Base-by-base conservation (phyloP, 35 echinoderm and acorn worm species). In the Holothuria glaberrima region DNA sequence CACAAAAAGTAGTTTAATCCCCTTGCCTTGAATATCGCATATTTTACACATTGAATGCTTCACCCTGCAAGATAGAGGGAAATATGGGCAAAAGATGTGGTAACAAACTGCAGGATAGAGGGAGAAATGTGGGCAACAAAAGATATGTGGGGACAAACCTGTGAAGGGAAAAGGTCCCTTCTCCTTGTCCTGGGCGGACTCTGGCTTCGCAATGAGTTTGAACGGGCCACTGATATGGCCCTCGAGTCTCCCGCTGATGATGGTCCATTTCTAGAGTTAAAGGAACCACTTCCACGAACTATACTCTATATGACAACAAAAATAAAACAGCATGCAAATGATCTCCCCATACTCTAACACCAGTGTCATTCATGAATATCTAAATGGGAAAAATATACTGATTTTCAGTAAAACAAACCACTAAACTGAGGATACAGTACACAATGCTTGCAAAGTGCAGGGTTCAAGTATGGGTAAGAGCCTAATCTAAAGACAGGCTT, bases 221-320 rank as follows among this genome's bases (percentile, higher is more conserved):
- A 98, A 32, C 96, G 65, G 18, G 96, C 96, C 56, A 98, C 96
- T 68, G 93, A 94, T 30, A 98, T 98, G 27, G 81, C 84, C 38
- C 83, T 86, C 25, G 85, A 27, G 35, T 87, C 85, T 46, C 63
- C 85, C 22, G 19, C 17, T 30, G 85, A 50, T 52, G 50, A 21
- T 7, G 72, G 56, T 60, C 82, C 91, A 75, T 96, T 90, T 22
- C 86, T 78, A 60, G 64, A 63, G 33, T 77, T 86, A 72, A 85
- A 71, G 44, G 65, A 84, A 90, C 87, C 88, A 75, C 76, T 46
- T 29, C 95, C 95, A 77, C 95, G 86, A 17, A 98, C 95, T 80
- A 98, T 94, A 38, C 75, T 73, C 95, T 98, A 79, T 24, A 73
- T 38, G 48, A 89, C 34, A 90, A 88, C 78, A 83, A 56, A 86